Conservation (phyloP, 2,888 invertebrate genomes). For the Ptychoptera contaminata region DNA sequence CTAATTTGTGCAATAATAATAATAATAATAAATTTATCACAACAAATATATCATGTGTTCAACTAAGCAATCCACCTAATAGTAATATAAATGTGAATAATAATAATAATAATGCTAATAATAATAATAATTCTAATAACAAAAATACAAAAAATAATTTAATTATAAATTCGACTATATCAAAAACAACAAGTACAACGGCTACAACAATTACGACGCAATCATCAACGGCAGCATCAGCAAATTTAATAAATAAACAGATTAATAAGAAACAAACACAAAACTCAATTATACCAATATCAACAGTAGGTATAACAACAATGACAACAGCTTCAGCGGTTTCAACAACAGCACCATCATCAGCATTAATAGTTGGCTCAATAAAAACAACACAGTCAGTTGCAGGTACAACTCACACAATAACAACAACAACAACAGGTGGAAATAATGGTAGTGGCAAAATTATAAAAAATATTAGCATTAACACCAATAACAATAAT, state of each 20-base stretch:
- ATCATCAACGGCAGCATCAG: constrained; percentile 3
- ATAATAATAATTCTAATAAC: not conserved
- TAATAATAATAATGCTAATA: constrained; percentile 4
- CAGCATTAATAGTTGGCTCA: not conserved
- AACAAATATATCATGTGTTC: not conserved
- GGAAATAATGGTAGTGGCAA: constrained; percentile 1
- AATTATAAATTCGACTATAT: not conserved
- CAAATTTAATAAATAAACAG: not conserved
- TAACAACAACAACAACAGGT: constrained; percentile 11
- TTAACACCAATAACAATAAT: no score
- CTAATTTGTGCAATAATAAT: no score
- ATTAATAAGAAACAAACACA: not conserved
- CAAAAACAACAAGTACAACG: constrained; percentile 15
- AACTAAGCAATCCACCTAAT: constrained; percentile 2
- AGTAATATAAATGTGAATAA: not conserved
- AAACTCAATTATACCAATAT: not conserved
- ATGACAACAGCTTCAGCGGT: constrained; percentile 10
- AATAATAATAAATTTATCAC: not conserved
- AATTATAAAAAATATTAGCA: no score
- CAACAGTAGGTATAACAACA: constrained; percentile 5
- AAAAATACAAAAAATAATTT: not conserved
- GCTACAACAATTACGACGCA: constrained; percentile 16
- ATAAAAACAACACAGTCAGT: constrained; percentile 11
- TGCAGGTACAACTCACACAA: constrained; percentile 12
- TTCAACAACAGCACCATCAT: constrained; percentile 1